phyloP scores from a whole-genome alignment of 2,113 vertebrate species.

The Hoplias malabaricus region DNA sequence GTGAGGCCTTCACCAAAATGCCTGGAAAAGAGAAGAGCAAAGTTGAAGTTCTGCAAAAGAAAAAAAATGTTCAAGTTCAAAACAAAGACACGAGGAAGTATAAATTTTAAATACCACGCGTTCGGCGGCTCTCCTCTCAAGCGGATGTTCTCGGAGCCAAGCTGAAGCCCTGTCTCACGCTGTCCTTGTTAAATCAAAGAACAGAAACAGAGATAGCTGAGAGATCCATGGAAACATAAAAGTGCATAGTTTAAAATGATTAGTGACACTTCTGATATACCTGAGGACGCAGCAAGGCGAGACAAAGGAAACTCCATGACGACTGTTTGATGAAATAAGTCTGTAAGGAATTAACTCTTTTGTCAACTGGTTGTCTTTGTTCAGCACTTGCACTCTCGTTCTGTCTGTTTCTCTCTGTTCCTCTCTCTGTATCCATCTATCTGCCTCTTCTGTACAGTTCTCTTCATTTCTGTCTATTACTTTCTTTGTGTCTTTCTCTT shows the following conservation, averaged over 20 bases:
- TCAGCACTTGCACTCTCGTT: constrained; percentile 22
- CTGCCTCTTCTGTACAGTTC: neutral
- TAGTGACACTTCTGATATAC: constrained; percentile 96
- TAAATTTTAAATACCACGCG: constrained; percentile 99
- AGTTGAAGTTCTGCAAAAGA: constrained; percentile 81
- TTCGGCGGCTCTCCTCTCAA: constrained; percentile 76
- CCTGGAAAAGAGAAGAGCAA: too few relatives aligned
- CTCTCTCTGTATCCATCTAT: neutral
- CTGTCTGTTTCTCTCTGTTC: constrained; percentile 4
- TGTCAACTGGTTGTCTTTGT: constrained; percentile 56
- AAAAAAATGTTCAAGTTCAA: constrained; percentile 94
- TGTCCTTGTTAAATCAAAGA: constrained; percentile 98
- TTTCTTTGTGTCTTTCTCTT: neutral
- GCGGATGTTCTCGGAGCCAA: constrained; percentile 91
- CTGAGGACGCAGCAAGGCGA: constrained; percentile 79
- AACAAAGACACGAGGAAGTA: constrained; percentile 99
- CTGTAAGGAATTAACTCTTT: constrained; percentile 61
- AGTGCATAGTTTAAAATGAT: constrained; percentile 99
- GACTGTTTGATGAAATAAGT: constrained; percentile 68
- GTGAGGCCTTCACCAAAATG: too few relatives aligned
- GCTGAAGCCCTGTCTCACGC: constrained; percentile 93
- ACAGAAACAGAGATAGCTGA: constrained; percentile 79
- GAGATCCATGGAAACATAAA: constrained; percentile 93
- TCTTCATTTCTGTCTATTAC: neutral
- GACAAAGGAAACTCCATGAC: constrained; percentile 72